These are phyloP conservation scores for Dufourea novaeangliae DNA, from an alignment of 1,140 invertebrate genomes.

Conservation along the genomic window DNA sequence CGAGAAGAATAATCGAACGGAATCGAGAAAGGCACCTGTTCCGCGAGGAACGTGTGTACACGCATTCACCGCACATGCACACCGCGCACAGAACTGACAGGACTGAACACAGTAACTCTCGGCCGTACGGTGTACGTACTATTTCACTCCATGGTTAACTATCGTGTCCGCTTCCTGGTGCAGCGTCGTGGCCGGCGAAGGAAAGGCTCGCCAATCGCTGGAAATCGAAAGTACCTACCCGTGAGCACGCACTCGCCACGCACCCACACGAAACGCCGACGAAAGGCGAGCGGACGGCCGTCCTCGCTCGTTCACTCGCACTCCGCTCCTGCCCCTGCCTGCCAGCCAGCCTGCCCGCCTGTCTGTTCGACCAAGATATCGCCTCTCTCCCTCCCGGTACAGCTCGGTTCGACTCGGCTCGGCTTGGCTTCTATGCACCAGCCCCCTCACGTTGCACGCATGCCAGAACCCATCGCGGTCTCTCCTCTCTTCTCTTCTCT, in stretches of 20 bases:
- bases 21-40: constrained; percentile 29
- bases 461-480: constrained; percentile 18
- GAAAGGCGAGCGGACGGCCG: constrained; percentile 60
- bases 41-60: not conserved
- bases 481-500: constrained; percentile 27
- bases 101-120: not conserved
- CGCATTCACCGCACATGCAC: constrained; percentile 9
- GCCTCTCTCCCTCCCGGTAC: constrained; percentile 19
- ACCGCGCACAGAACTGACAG: constrained; percentile 9
- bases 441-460: constrained; percentile 26
- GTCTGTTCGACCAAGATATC: constrained; percentile 13
- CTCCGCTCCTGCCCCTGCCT: constrained; percentile 22
- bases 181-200: constrained; percentile 26
- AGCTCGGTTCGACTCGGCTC: not conserved
- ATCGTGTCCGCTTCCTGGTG: constrained; percentile 38
- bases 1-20: not conserved
- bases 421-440: constrained; percentile 14
- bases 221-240: constrained; percentile 62
- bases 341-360: not conserved
- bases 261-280: constrained; percentile 37
- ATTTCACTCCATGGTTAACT: constrained; percentile 41
- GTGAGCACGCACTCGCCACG: constrained; percentile 28
- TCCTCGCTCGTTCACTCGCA: constrained; percentile 52
- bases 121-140: constrained; percentile 16
- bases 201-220: constrained; percentile 41